phyloP scores from a whole-genome alignment of 2,797 vertebrate genomes.

The Dendrocincla fuliginosa region DNA sequence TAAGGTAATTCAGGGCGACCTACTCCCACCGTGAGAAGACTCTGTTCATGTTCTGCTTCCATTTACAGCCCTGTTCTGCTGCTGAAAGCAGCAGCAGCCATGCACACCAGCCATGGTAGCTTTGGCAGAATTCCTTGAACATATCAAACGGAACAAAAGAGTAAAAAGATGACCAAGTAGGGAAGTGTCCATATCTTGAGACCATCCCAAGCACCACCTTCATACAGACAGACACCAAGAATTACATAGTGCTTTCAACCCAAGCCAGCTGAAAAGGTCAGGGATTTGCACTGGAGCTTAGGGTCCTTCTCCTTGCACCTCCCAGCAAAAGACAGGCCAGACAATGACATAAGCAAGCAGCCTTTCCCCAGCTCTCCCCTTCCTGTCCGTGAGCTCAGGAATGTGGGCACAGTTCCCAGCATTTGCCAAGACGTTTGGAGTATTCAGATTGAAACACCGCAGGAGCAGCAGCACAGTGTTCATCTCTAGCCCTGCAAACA shows the following conservation, averaged over 20 bases:
- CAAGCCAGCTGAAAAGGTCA: background rate
- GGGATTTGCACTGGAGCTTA: background rate
- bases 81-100: background rate
- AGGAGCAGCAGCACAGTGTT: background rate
- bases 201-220: background rate
- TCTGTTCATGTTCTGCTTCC: background rate
- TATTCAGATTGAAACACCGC: background rate
- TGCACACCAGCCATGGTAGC: background rate
- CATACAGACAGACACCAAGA: background rate
- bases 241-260: background rate
- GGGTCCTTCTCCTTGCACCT: background rate
- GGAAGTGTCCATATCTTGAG: background rate
- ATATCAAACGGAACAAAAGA: background rate
- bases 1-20: background rate
- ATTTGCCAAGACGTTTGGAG: background rate
- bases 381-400: background rate
- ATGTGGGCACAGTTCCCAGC: accelerated
- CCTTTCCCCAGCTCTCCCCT: background rate
- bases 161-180: background rate
- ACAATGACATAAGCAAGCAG: background rate
- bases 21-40: background rate
- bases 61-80: background rate
- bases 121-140: background rate
- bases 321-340: background rate
- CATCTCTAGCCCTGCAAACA: background rate